Evolutionary conservation across 2,797 vertebrate genomes (phyloP).

Genomic region (Cygnus olor): DNA sequence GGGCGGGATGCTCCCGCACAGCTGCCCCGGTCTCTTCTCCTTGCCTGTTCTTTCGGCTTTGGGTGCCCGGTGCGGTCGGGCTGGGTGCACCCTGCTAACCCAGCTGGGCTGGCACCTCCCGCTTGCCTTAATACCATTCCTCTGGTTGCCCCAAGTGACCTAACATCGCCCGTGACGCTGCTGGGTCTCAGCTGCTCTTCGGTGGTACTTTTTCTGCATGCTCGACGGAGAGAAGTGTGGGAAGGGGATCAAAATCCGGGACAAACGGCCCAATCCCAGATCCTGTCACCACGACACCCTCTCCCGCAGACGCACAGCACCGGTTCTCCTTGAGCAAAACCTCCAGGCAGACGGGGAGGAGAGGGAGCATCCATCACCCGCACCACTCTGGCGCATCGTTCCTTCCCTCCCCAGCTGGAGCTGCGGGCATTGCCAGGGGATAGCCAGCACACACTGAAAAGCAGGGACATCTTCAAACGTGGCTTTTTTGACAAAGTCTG

Average conservation of each 20-base stretch:
- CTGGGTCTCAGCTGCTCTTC: not conserved
- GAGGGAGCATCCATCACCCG: not conserved
- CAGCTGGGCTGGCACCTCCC: not conserved
- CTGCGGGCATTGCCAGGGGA: not conserved
- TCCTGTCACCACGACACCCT: not conserved
- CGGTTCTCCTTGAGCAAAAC: slow-evolving; percentile 30
- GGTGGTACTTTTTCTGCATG: not conserved
- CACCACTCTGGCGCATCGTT: not conserved
- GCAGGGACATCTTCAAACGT: not conserved
- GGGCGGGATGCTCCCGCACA: not conserved
- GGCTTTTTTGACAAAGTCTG: not conserved
- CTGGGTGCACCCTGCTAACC: not conserved
- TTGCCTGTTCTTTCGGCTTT: not conserved
- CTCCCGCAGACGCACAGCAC: not conserved
- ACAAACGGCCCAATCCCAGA: fast-evolving
- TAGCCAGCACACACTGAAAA: not conserved
- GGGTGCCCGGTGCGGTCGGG: not conserved
- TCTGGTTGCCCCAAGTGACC: fast-evolving
- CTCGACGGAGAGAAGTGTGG: not conserved
- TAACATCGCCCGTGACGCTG: fast-evolving
- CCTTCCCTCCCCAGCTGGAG: not conserved
- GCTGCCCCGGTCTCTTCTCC: not conserved
- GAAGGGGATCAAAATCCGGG: not conserved
- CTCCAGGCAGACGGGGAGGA: not conserved
- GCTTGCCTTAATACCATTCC: not conserved